These are phyloP conservation scores for Antheraea pernyi DNA, from an alignment of 1,140 invertebrate genomes.

Conservation along the genomic window DNA sequence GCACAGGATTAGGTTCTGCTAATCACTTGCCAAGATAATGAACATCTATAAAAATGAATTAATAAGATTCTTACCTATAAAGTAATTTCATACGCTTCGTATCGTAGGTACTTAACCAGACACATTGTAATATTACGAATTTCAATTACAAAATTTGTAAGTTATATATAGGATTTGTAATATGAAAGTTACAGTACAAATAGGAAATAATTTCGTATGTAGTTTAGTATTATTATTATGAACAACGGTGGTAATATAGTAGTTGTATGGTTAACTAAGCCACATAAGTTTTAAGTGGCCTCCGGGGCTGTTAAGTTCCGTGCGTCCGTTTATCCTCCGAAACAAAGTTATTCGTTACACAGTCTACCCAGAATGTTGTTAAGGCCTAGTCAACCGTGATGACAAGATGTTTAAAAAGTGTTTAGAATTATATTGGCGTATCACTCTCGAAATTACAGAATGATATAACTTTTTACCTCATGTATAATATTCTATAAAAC, in stretches of 20 bases:
- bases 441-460: not conserved
- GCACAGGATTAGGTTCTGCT: too few species aligned
- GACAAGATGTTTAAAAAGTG: not conserved
- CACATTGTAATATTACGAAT: not conserved
- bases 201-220: conserved; percentile 16
- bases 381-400: conserved; percentile 34
- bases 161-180: not conserved
- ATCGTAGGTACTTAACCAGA: too few species aligned
- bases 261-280: conserved; percentile 59
- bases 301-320: conserved; percentile 54
- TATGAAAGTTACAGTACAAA: conserved; percentile 11
- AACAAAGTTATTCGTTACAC: conserved; percentile 68
- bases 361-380: conserved; percentile 55
- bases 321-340: conserved; percentile 62
- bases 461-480: not conserved
- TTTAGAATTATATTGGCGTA: not conserved
- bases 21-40: too few species aligned
- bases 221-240: conserved; percentile 33
- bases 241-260: conserved; percentile 47
- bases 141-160: not conserved
- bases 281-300: conserved; percentile 74
- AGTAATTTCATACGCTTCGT: too few species aligned
- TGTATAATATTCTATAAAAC: too few species aligned
- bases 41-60: too few species aligned
- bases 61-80: too few species aligned